Percentiles rank a stretch among this genome's conserved stretches.
Conservation (phyloP, 2,113 vertebrate genomes). For the Campylomormyrus numenius region DNA sequence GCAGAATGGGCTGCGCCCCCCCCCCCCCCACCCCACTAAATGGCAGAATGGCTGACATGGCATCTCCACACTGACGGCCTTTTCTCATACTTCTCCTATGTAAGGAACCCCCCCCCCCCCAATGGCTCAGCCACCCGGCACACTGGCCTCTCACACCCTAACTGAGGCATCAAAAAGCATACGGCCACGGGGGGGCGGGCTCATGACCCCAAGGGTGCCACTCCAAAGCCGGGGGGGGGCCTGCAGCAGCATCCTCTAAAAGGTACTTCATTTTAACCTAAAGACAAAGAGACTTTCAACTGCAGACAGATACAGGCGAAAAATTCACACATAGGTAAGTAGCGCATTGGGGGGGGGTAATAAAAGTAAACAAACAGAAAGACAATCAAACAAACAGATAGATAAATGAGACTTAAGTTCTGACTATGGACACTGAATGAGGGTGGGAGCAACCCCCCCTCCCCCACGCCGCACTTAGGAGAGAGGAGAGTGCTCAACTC, state of each 20-base stretch:
- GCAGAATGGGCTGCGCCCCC: not conserved
- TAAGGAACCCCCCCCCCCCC: no score
- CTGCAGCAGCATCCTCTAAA: not conserved
- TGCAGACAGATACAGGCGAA: not conserved
- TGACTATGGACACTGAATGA: not conserved
- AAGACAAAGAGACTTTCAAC: not conserved
- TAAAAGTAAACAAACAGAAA: not conserved
- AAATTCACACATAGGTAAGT: not conserved
- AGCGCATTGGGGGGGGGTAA: not conserved
- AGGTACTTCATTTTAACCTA: not conserved
- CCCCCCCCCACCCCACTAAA: not conserved
- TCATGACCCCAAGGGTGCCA: not conserved
- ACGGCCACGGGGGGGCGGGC: no score
- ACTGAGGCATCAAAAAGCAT: not conserved
- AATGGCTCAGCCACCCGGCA: not conserved
- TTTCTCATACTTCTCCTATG: not conserved
- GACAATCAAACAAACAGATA: no score
- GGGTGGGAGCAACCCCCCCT: not conserved
- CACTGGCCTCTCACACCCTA: not conserved
- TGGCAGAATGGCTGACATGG: not conserved
- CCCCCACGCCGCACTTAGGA: not conserved
- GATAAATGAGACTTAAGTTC: not conserved
- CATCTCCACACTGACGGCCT: not conserved
- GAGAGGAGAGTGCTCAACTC: not conserved
- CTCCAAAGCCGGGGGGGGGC: not conserved